A percentile compares a stretch with the other conserved stretches of the same genome.
Conservation (phyloP, 2,113 vertebrate genomes). For the Planiliza haematocheilus region DNA sequence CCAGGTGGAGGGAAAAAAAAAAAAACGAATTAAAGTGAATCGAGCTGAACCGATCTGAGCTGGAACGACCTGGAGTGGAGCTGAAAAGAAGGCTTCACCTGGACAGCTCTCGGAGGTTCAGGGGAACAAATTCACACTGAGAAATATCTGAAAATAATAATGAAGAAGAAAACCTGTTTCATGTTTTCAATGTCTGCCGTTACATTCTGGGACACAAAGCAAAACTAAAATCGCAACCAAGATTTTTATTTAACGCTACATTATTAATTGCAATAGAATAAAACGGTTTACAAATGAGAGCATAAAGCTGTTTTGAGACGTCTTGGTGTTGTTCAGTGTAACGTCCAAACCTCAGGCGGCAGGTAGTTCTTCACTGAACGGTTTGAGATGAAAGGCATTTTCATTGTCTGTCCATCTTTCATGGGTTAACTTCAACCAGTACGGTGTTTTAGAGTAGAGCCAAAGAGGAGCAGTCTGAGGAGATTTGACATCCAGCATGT, state of each 20-base stretch:
- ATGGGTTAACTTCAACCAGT: no score
- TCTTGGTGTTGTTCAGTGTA: no score
- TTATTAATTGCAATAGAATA: no score
- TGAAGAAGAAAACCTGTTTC: slow-evolving; percentile 20
- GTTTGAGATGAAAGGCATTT: no score
- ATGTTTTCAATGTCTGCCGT: neutral
- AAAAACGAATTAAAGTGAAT: slow-evolving; percentile 59
- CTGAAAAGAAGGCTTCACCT: slow-evolving; percentile 35
- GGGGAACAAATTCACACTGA: neutral
- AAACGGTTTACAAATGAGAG: no score
- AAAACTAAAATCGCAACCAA: neutral
- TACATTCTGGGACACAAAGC: neutral
- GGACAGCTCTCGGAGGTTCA: slow-evolving; percentile 18
- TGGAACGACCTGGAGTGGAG: slow-evolving; percentile 44
- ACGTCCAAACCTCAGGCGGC: no score
- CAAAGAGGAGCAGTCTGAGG: no score
- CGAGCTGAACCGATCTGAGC: slow-evolving; percentile 55
- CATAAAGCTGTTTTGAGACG: no score
- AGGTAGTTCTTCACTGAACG: no score
- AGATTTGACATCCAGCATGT: no score
- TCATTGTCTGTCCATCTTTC: no score
- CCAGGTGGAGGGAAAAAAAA: slow-evolving; percentile 26
- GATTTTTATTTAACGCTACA: neutral
- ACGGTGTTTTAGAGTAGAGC: no score
- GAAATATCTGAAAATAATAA: slow-evolving; percentile 28